Evolutionary conservation across 35 echinoderm and acorn worm species (phyloP), one percentile per base, ranked within the genome.

Genomic region (Apostichopus japonicus): DNA sequence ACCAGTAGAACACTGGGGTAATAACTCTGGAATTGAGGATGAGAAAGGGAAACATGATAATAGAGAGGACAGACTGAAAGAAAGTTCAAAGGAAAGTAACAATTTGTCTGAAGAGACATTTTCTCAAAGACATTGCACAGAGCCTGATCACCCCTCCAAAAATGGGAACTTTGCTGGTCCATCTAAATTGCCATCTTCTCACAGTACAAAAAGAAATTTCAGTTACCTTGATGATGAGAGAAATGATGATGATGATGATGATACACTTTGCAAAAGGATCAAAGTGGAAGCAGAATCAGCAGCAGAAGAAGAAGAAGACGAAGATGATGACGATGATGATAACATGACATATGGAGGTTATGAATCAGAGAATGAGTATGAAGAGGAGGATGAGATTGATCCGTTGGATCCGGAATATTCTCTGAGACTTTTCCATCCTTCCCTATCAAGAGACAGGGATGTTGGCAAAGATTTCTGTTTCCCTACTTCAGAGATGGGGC

Each of bases 331-430:
- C 22, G 86, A 89, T 27, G 86, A 89, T n/a, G 86, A 89, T 72
- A 65, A 89, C 23, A n/a, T 65, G 23, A 89, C 59, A 15, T 72
- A 72, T 89, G 86, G 0, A 6, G 86, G 86, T 8, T 89, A 89
- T 72, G 86, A 89, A 44, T 65, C 86, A 13, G 86, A 89, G 63
- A 89, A 89, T 51, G 86, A 89, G 13, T 89, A 53, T 53, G 86
- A 89, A 51, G 86, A 89, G 14, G 86, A 89, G 14, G 86, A 89
- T n/a, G 86, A 89, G 8, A 56, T 58, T 8, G 86, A 89, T 7
- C 4, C 5, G 16, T 6, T 72, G 9, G 56, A 89, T 89, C 56
- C 56, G 17, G 86, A 89, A 5, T 71, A 89, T 72, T 59, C 56
- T 51, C 44, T 89, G 24, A 52, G 86, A 23, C 51, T 65, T 23